phyloP scores from a whole-genome alignment of 2,888 invertebrate species.

The Eristalinus aeneus region DNA sequence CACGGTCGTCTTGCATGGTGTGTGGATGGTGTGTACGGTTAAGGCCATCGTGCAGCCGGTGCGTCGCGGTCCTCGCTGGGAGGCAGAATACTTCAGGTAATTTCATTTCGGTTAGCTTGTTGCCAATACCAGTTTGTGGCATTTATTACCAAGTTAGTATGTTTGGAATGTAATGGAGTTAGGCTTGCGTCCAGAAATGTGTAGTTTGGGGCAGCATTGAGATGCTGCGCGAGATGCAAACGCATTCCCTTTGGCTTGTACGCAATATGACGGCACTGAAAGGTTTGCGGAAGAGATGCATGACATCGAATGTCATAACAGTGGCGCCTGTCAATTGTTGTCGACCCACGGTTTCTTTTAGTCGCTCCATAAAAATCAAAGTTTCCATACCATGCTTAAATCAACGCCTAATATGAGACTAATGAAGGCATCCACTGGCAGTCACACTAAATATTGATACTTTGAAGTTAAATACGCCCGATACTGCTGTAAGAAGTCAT shows the following conservation, averaged over 20 bases:
- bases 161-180: constrained; percentile 57
- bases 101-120: constrained; percentile 59
- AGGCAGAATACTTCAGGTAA: constrained; percentile 41
- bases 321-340: not conserved
- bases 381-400: too few species aligned
- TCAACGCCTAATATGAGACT: not conserved
- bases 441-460: not conserved
- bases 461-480: not conserved
- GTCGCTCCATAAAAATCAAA: too few species aligned
- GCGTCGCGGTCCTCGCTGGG: constrained; percentile 1
- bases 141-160: constrained; percentile 66
- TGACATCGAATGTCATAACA: not conserved
- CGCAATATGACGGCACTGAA: constrained; percentile 8
- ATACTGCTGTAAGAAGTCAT: not conserved
- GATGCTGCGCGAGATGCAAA: constrained; percentile 30
- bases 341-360: too few species aligned
- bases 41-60: constrained; percentile 38
- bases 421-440: not conserved
- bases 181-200: constrained; percentile 16
- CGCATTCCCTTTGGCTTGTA: constrained; percentile 22
- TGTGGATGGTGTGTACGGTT: constrained; percentile 16
- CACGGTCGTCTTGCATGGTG: constrained; percentile 4
- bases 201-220: constrained; percentile 2
- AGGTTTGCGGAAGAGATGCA: not conserved
- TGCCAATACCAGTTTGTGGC: constrained; percentile 65